Base-by-base conservation (phyloP, 2,888 invertebrate species). In the Meta bourneti region DNA sequence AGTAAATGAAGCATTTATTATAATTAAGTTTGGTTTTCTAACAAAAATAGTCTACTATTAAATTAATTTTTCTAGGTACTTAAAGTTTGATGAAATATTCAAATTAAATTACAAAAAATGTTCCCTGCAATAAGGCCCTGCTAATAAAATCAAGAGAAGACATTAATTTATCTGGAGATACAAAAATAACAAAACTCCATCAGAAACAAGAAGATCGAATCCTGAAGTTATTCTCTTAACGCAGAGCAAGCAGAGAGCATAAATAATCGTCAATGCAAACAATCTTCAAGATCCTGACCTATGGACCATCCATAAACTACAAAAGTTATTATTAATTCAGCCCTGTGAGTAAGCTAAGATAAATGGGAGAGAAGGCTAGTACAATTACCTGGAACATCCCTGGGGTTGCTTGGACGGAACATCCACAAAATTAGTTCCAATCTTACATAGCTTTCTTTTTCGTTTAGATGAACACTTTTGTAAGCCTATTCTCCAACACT, bases 281-380 rank as follows among this genome's bases (percentile, higher is more conserved):
- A 87, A 87, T 87, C 80, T 87, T 69, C 20, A 71, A 77, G 70
- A 61, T 75, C 49, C 69, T 89, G 70, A 82, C 82, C 77, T 48
- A 70, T 49, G 51, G 71, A 82, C 69, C 82, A 89, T 89, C 89
- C 70, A 87, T 89, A 89, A 49, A 19, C 69, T 82, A 20, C 75
- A 70, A 80, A 81, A 82, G 90, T 91, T 91, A 91, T 91, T 91
- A 91, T 86, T 91, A 91, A 91, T 86, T 85, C 90, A 91, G 81
- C 54, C 72, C 51, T 20, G 74, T 72, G 61, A 61, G 86, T 86
- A 91, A 86, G 84, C 71, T 49, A 84, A 74, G 90, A 91, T 91
- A 91, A 91, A 91, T 86, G 90, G 75, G 71, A 7, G 71, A 82
- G 78, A 86, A 81, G 82, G 61, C 54, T 81, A 74, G 72, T 91